phyloP scores from a whole-genome alignment of 30 jellyfish, hydroid and myxozoan species.

The Phacellophora camtschatica region DNA sequence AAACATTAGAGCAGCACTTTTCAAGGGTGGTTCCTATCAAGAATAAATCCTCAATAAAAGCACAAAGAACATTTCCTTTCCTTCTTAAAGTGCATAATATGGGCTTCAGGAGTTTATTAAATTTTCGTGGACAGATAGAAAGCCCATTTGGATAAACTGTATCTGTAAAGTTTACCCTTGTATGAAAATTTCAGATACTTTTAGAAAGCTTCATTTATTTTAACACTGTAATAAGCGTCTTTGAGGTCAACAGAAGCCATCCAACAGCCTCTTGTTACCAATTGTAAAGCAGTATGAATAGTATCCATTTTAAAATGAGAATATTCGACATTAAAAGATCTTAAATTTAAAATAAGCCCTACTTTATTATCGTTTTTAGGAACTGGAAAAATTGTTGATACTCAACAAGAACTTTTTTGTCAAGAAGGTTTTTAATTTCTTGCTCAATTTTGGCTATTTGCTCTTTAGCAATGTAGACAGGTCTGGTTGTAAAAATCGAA shows the following conservation, averaged over 20 bases:
- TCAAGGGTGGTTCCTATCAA: not conserved
- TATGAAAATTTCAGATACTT: not conserved
- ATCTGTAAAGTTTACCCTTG: not conserved
- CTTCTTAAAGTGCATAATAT: not conserved
- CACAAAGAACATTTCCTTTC: not conserved
- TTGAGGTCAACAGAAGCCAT: constrained; percentile 47
- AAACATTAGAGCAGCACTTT: not conserved
- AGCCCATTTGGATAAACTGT: constrained; percentile 23
- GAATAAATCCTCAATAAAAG: constrained; percentile 21
- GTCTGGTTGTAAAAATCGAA: too few species aligned
- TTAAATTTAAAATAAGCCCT: constrained; percentile 22
- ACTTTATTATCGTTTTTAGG: constrained; percentile 24
- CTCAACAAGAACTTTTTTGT: constrained; percentile 23
- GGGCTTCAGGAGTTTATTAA: constrained; percentile 33
- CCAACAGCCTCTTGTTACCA: constrained; percentile 22
- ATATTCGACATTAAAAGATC: constrained; percentile 6
- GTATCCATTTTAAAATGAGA: constrained; percentile 38
- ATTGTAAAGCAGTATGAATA: not conserved
- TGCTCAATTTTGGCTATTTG: not conserved
- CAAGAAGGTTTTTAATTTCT: not conserved
- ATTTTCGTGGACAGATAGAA: constrained; percentile 3
- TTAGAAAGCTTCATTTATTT: not conserved
- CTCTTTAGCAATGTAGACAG: too few species aligned
- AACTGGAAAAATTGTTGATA: not conserved
- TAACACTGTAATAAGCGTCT: constrained; percentile 57